Evolutionary conservation across 2,888 invertebrate species (phyloP), one percentile per base, ranked within the genome.

Genomic region (Mimachlamys varia): DNA sequence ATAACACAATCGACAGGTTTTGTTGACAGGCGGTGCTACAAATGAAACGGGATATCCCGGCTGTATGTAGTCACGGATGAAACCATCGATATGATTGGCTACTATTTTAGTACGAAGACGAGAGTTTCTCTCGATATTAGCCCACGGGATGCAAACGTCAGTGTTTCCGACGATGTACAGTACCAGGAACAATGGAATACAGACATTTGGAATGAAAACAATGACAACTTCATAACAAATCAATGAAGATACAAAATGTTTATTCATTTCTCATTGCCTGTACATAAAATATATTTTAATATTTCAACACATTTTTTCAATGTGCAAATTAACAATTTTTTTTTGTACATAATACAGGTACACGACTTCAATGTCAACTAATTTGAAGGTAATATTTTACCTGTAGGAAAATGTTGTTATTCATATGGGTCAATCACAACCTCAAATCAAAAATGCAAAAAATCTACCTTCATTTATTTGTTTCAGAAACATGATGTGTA

Each of bases 231-330:
- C 7, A 58, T 76, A 33, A 76, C 33, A 76, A 76, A 76, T 76
- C 7, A 27, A 76, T 76, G 76, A 76, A 76, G 33, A 76, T 76
- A 76, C 76, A 76, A 76, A 27, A 76, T 76, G 12, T 76, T 76
- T 76, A 76, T 76, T 76, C 76, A 76, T 76, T 10, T 76, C 33
- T 76, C 76, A 33, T 27, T 76, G 76, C 33, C 33, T 33, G 76
- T 76, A 76, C 76, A 76, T 76, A 76, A 76, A 76, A 76, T 76
- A 76, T 76, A 76, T 76, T 76, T 76, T 13, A 33, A 33, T 76
- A 27, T 76, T 76, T 58, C 13, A 10, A 76, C 27, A 76, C 76
- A 76, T 76, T 76, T 58, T 58, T 13, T 12, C 2, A 76, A 33
- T 76, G 27, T 76, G 12, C 27, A 76, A 33, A 76, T 76, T 12